These are phyloP conservation scores for Panthera leo DNA, from an alignment of 2,113 vertebrate genomes.

Conservation along the genomic window DNA sequence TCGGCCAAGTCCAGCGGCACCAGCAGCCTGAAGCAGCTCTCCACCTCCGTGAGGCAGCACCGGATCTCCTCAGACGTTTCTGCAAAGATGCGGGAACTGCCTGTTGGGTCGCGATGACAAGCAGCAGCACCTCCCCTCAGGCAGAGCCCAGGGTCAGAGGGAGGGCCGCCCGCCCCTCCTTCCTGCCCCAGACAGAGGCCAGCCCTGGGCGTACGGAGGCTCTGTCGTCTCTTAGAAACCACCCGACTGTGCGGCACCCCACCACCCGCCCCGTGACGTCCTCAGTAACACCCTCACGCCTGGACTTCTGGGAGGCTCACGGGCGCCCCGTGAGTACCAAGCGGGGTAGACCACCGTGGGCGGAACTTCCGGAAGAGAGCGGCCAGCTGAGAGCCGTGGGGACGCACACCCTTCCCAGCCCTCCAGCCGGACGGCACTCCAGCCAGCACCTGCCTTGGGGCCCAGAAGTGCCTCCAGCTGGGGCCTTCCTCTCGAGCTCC, in stretches of 20 bases:
- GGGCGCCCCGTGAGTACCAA: background rate
- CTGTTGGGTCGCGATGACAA: background rate
- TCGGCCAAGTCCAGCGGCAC: conserved; percentile 84
- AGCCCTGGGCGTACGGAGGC: background rate
- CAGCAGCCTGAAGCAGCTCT: conserved; percentile 92
- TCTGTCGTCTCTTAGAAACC: background rate
- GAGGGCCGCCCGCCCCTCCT: background rate
- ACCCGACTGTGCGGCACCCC: rapidly evolving
- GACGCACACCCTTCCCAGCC: background rate
- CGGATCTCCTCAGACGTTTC: conserved; percentile 88
- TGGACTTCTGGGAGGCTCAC: background rate
- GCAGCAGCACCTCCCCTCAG: background rate
- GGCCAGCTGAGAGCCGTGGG: background rate
- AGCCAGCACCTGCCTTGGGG: background rate
- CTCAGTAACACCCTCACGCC: background rate
- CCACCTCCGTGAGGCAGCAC: conserved; percentile 89
- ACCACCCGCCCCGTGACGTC: background rate
- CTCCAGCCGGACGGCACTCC: background rate
- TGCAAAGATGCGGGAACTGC: conserved; percentile 46
- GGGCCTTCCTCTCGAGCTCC: rapidly evolving
- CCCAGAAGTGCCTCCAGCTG: background rate
- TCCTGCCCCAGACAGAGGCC: background rate
- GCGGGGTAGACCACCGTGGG: background rate
- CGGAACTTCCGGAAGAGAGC: background rate
- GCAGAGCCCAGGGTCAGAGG: background rate